Evolutionary conservation across 2,113 vertebrate genomes (phyloP), one percentile per base, ranked within the genome.

Genomic region (Cephalopterus ornatus): DNA sequence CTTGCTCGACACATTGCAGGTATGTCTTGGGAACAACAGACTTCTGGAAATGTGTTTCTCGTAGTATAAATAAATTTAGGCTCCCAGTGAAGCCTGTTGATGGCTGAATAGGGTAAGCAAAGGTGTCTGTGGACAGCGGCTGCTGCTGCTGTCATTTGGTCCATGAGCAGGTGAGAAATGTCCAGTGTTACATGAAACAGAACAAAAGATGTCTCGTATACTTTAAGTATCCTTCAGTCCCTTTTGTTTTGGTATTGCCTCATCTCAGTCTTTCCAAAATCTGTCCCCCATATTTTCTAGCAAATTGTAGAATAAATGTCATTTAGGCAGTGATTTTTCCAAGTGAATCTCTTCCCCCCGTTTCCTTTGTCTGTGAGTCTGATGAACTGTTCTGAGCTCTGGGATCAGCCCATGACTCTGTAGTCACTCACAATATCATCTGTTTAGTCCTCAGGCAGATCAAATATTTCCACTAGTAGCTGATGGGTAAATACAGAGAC

Each of bases 361-460:
- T 67, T 91, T 77, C 39, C 50, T 88, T 75, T 73, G 42, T 42
- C 23, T 78, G 7, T 42, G 39, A 59, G 9, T 50, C 67, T 81
- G 35, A 56, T 37, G 56, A 75, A 22, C 13, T 65, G 30, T 30
- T 66, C 28, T 37, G 46, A 79, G 46, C 23, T 50, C 20, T 16
- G 41, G 41, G 21, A 4, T 32, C 44, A 59, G 22, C 52, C 39
- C 58, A 52, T 0, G 0, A 26, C 1, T 3, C n/a, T 73, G 6
- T 5, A 30, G 49, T 79, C 68, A 46, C 41, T 74, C 2, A 2
- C 33, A 18, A 0, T 42, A 72, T 72, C 65, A 75, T 56, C 55
- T 72, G n/a, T 61, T 26, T 35, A n/a, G 52, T 78, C 73, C 56
- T 78, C 77, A 71, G 65, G 49, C 35, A 74, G 72, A 78, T 35